Evolutionary conservation across 2,113 vertebrate genomes (phyloP), one percentile per base, ranked within the genome.

Genomic region (Ailurus styani): DNA sequence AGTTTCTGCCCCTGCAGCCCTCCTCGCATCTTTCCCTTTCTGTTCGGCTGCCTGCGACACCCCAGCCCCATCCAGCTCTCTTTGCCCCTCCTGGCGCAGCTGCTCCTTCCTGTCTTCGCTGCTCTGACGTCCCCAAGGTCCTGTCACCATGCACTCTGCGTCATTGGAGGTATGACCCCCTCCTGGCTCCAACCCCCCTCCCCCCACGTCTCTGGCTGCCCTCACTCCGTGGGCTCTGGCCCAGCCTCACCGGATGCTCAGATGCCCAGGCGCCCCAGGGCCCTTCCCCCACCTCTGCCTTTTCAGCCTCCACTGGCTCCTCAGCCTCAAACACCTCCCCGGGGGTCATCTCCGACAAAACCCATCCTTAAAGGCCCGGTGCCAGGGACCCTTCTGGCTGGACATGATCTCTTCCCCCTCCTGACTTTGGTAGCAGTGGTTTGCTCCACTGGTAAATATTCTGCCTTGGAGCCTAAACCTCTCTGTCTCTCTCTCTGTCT

Each of bases 251-350:
- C 14, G 11, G 55, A 10, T 37, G 1, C 64, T 55, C 10, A 7
- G 0, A 78, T 82, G 66, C 15, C 66, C 2, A 2, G n/a, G 13
- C 7, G 9, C 23, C 4, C 37, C 47, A 2, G 3, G 4, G 17
- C 20, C 60, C 60, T 57, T 14, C 23, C 34, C 25, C 31, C 8
- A 14, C 31, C 21, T 55, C 18, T n/a, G 18, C 21, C 5, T 79
- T 68, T 18, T 18, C 55, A 27, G 40, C 91, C 90, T 55, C 47
- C 10, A 2, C 17, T n/a, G 18, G 4, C 42, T 34, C 10, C 57
- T 27, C 73, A 72, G 47, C 31, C 66, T 21, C 42, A n/a, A 75
- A 54, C 0, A 11, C 34, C 37, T 86, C 73, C 37, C 40, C 34
- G 15, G 57, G 2, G 2, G 1, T 37, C 40, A 42, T 31, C 75